A percentile compares a stretch with the other conserved stretches of the same genome.
Conservation (phyloP, 2,113 vertebrate species). For the Aleadryas rufinucha region DNA sequence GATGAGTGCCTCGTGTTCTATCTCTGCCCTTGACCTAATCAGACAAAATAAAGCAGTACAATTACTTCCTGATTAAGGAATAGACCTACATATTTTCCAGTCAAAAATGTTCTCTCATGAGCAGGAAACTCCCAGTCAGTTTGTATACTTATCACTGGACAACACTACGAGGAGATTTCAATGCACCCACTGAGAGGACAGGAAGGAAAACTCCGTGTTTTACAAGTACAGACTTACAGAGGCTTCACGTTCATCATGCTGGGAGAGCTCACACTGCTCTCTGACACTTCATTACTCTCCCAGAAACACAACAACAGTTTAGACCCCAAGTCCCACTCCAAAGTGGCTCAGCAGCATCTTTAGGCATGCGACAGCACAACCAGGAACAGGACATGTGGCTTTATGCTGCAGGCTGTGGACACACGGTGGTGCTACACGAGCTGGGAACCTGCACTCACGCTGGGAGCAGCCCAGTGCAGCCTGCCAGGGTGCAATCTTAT, state of each 20-base stretch:
- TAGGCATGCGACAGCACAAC: slow-evolving; percentile 17
- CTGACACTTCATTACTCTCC: neutral
- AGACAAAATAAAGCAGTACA: slow-evolving; percentile 41
- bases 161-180: neutral
- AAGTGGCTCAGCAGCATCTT: neutral
- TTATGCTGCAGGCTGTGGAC: slow-evolving; percentile 31
- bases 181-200: neutral
- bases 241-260: neutral
- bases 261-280: neutral
- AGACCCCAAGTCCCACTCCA: neutral
- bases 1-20: slow-evolving; percentile 96
- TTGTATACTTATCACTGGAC: neutral
- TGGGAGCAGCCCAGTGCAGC: neutral
- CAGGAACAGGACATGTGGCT: neutral
- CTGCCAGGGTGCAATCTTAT: neutral
- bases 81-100: neutral
- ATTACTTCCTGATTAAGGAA: neutral
- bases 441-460: neutral
- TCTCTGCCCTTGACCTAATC: slow-evolving; percentile 91
- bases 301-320: neutral
- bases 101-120: neutral
- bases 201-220: neutral
- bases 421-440: slow-evolving; percentile 60
- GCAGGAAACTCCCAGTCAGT: neutral
- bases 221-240: neutral